Percentiles rank a stretch among this genome's conserved stretches.
Evolutionary conservation across 2,797 vertebrate species (phyloP).

Genomic region (Acrossocheilus wenchowensis): DNA sequence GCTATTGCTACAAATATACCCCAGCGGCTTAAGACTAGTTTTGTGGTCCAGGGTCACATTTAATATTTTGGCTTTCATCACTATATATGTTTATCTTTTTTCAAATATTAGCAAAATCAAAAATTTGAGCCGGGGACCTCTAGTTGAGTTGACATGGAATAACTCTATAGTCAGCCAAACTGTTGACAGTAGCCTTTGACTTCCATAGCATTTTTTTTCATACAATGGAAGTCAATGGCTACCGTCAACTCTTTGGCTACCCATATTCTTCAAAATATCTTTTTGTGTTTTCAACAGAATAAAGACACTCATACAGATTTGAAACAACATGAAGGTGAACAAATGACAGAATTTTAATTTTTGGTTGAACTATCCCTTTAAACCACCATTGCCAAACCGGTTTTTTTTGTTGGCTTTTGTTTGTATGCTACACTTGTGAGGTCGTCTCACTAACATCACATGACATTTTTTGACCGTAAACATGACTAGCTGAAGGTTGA

Average conservation of each 20-base stretch:
- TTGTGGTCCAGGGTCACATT: too few relatives aligned
- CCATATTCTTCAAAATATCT: not conserved
- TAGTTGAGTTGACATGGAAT: too few relatives aligned
- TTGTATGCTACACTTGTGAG: slow-evolving; percentile 1
- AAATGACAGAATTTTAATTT: not conserved
- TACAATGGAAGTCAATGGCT: not conserved
- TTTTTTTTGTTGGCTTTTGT: not conserved
- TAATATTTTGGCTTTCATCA: too few relatives aligned
- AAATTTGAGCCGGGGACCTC: too few relatives aligned
- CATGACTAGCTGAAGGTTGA: not conserved
- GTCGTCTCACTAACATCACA: not conserved
- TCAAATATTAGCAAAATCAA: too few relatives aligned
- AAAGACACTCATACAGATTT: not conserved
- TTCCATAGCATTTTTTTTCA: not conserved
- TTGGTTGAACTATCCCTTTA: not conserved
- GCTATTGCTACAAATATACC: too few relatives aligned
- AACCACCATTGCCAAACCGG: not conserved
- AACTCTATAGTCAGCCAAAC: not conserved
- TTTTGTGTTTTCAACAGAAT: not conserved
- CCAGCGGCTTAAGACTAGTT: too few relatives aligned
- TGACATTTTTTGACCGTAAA: not conserved
- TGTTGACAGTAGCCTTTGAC: not conserved
- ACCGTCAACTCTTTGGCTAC: not conserved
- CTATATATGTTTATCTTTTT: too few relatives aligned
- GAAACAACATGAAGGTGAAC: not conserved